Percentiles rank a stretch among this genome's conserved stretches.
Conservation (phyloP, 1,140 invertebrate genomes). For the Sycobia sp. region DNA sequence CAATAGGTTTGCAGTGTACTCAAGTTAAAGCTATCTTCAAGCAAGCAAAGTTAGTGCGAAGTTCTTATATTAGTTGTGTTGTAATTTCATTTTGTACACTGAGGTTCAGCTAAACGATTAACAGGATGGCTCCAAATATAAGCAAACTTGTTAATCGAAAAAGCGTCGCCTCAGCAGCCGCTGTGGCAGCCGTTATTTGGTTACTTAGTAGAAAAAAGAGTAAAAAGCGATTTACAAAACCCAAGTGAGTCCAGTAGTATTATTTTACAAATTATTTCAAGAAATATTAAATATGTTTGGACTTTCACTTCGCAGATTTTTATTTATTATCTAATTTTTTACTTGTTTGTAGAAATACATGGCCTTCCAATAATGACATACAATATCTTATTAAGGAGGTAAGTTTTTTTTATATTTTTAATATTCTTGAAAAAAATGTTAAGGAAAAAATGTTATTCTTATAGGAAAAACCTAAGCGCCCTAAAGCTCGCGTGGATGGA, state of each 20-base stretch:
- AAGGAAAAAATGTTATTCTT: slow-evolving; percentile 8
- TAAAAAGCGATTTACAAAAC: slow-evolving; percentile 35
- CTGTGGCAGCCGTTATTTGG: slow-evolving; percentile 64
- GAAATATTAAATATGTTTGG: neutral
- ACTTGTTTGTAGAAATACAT: slow-evolving; percentile 44
- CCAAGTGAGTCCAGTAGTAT: slow-evolving; percentile 15
- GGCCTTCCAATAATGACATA: slow-evolving; percentile 63
- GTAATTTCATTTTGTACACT: too few species aligned
- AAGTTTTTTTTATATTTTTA: neutral
- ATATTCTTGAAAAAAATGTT: neutral
- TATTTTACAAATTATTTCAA: neutral
- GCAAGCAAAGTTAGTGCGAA: too few species aligned
- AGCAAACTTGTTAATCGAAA: slow-evolving; percentile 67
- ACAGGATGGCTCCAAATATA: slow-evolving; percentile 68
- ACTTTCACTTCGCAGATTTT: too few species aligned
- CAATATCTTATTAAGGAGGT: slow-evolving; percentile 78
- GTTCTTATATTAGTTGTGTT: too few species aligned
- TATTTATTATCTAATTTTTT: slow-evolving; percentile 16
- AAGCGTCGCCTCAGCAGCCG: slow-evolving; percentile 63
- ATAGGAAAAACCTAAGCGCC: slow-evolving; percentile 67
- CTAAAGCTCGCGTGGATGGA: slow-evolving; percentile 85
- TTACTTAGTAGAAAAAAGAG: slow-evolving; percentile 57
- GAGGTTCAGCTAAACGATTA: too few species aligned
- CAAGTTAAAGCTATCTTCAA: too few species aligned
- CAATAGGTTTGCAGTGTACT: too few species aligned